Evolutionary conservation across 2,797 vertebrate species (phyloP).

Genomic region (Phalloptychus januarius): DNA sequence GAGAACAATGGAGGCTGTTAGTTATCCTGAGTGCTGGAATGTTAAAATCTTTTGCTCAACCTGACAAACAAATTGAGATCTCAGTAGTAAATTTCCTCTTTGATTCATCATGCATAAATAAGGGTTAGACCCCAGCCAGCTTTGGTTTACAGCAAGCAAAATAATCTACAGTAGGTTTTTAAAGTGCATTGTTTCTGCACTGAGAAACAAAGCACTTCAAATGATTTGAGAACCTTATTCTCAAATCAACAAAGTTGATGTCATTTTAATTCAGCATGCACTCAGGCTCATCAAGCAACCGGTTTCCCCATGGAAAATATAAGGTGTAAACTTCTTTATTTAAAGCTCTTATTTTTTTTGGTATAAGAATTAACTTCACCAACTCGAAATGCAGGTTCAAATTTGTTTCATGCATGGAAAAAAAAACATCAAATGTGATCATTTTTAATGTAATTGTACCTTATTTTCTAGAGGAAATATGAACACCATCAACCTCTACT

Average conservation of each 20-base stretch:
- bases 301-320: not conserved
- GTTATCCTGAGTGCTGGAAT: not conserved
- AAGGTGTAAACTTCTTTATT: not conserved
- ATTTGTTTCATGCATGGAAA: not conserved
- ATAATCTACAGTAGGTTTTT: not conserved
- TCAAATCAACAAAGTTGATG: not conserved
- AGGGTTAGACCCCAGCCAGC: not conserved
- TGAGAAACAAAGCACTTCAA: too few species aligned
- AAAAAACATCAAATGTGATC: not conserved
- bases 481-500: not conserved
- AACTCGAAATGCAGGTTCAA: not conserved
- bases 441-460: not conserved
- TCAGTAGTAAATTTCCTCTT: not conserved
- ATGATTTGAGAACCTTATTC: too few species aligned
- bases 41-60: not conserved
- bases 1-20: not conserved
- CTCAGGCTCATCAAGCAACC: not conserved
- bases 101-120: not conserved
- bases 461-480: slow-evolving; percentile 1
- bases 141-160: not conserved
- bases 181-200: not conserved
- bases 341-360: not conserved
- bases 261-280: not conserved
- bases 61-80: not conserved
- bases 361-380: not conserved